Evolutionary conservation across 2,113 vertebrate genomes (phyloP).

Genomic region (Aphelocoma coerulescens): DNA sequence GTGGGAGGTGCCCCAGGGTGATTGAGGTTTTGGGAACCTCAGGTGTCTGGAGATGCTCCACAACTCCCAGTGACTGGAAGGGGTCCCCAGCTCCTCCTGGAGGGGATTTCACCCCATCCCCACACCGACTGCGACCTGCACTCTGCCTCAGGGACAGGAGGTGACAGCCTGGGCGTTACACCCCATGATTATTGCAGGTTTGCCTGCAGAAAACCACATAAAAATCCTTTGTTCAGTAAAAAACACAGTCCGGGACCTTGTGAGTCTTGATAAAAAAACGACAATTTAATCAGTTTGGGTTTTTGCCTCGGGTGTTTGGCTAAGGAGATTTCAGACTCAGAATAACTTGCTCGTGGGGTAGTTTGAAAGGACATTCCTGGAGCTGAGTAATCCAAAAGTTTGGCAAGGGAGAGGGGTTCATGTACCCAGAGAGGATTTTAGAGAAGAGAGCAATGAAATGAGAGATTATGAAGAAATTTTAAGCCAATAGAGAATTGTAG

Average conservation of each 20-base stretch:
- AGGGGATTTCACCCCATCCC: background rate
- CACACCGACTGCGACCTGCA: background rate
- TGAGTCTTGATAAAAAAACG: background rate
- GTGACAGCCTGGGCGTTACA: background rate
- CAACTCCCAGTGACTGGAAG: background rate
- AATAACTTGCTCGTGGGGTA: background rate
- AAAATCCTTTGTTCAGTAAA: background rate
- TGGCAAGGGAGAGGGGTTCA: background rate
- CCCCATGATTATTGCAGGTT: background rate
- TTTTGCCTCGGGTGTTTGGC: background rate
- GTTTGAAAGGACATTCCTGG: background rate
- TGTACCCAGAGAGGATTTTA: background rate
- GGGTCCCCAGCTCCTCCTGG: background rate
- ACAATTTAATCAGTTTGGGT: background rate
- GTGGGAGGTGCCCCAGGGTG: too few relatives aligned
- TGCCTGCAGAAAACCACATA: background rate
- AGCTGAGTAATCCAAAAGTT: background rate
- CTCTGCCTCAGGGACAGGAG: background rate
- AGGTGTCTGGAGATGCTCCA: background rate
- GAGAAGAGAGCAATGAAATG: background rate
- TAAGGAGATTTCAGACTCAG: background rate
- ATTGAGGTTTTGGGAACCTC: background rate
- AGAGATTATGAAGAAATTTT: background rate
- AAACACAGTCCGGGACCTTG: background rate
- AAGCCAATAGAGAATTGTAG: background rate